Evolutionary conservation across 2,888 invertebrate species (phyloP).

Genomic region (Agrochola lychnidis): DNA sequence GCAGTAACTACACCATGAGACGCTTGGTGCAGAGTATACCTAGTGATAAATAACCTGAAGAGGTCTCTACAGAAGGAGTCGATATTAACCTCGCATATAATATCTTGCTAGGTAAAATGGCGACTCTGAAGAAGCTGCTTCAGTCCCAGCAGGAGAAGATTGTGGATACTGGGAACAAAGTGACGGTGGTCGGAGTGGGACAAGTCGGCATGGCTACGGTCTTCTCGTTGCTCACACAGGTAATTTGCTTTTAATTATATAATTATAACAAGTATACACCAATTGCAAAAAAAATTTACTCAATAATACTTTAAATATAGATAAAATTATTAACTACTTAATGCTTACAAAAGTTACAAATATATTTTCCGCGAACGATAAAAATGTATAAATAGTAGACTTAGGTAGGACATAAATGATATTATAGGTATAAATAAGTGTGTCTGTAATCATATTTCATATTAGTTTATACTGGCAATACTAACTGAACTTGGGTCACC

Average conservation of each 20-base stretch:
- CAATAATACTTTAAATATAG: too few relatives aligned
- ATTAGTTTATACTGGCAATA: neutral
- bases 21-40: conserved; percentile 14
- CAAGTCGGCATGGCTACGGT: conserved; percentile 98
- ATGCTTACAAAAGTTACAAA: too few relatives aligned
- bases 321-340: too few relatives aligned
- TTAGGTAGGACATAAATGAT: too few relatives aligned
- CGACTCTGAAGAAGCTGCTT: conserved; percentile 80
- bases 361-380: too few relatives aligned
- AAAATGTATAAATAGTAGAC: too few relatives aligned
- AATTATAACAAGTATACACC: too few relatives aligned
- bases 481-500: neutral
- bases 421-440: too few relatives aligned
- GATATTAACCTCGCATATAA: conserved; percentile 46
- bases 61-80: conserved; percentile 13
- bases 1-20: conserved; percentile 29
- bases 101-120: conserved; percentile 66
- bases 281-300: too few relatives aligned
- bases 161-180: conserved; percentile 91
- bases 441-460: too few relatives aligned
- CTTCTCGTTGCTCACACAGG: conserved; percentile 96
- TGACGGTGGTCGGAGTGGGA: conserved; percentile 96
- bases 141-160: conserved; percentile 78
- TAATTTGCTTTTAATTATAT: conserved; percentile 72
- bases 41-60: conserved; percentile 23